Evolutionary conservation across 2,113 vertebrate species (phyloP).

Genomic region (Odontophorus gujanensis): DNA sequence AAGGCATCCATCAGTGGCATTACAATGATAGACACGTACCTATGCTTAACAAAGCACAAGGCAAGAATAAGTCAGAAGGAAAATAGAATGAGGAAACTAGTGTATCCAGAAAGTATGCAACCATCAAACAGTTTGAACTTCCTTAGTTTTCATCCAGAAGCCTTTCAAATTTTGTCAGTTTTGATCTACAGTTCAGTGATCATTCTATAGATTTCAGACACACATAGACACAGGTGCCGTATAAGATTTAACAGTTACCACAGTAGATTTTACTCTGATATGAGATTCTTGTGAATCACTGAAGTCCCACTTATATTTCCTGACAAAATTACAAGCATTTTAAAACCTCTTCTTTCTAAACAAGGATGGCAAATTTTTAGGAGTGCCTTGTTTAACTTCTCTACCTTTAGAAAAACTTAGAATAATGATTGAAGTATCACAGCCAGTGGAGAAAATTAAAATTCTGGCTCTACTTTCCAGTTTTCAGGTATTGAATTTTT

Average conservation of each 20-base stretch:
- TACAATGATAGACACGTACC: not conserved
- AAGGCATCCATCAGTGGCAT: not conserved
- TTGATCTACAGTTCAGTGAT: not conserved
- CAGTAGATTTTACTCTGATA: not conserved
- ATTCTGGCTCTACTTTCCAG: not conserved
- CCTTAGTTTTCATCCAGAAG: not conserved
- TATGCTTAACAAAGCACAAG: not conserved
- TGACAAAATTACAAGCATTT: not conserved
- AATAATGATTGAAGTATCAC: not conserved
- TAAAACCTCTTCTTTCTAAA: not conserved
- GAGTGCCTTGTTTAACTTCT: not conserved
- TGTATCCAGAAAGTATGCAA: not conserved
- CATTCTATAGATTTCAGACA: not conserved
- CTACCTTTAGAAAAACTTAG: not conserved
- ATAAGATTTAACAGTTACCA: not conserved
- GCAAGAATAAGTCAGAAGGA: not conserved
- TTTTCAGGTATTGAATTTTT: conserved; percentile 2
- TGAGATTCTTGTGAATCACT: not conserved
- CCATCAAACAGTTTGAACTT: not conserved
- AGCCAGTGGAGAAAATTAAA: not conserved
- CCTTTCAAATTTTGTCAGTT: not conserved
- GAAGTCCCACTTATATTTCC: not conserved
- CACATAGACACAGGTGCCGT: not conserved
- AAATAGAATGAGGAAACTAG: not conserved
- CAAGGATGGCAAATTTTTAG: not conserved